Base-by-base conservation (phyloP, 2,113 vertebrate species). In the Stigmatopora nigra region DNA sequence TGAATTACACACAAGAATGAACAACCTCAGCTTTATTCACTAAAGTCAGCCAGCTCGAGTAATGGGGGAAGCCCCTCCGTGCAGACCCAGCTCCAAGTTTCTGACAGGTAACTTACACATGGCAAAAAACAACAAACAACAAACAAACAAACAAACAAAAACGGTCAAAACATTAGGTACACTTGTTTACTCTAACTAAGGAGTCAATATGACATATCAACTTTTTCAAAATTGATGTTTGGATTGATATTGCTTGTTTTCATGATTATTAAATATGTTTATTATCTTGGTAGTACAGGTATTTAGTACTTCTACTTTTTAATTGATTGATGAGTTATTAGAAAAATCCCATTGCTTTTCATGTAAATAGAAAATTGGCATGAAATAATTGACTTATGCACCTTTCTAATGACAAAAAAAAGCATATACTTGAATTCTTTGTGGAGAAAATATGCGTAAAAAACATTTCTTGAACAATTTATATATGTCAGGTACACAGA, bases 1-100 rank as follows among this genome's bases (percentile, higher is more conserved):
- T 69, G 64, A 77, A 82, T 84, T 79, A 76, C 78, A 77, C 80
- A 81, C 76, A 67, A 79, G 75, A 77, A 77, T 75, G 82, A 64
- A 74, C 77, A 82, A 73, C 68, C 66, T 67, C 64, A 16, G 64
- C 25, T 48, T 61, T 72, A 72, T 68, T 66, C 70, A 69, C 70
- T 65, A 74, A 79, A 66, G 65, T 73, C 65, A 63, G 60, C 17
- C 51, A 53, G 59, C 67, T 73, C n/a, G 46, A 69, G 67, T 46
- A 68, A 71, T 59, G 58, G 48, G 57, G 55, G 20, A 25, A 35
- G 59, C 36, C 17, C 63, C 20, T 57, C 64, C 45, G 67, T 41
- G 53, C 44, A 67, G 25, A 70, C 5, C 44, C 25, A 25, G 5
- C 63, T 15, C 20, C 36, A 19, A 68, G 49, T 48, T 35, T 60